Evolutionary conservation across 2,113 vertebrate genomes (phyloP), one percentile per base, ranked within the genome.

Genomic region (Theristicus caerulescens): DNA sequence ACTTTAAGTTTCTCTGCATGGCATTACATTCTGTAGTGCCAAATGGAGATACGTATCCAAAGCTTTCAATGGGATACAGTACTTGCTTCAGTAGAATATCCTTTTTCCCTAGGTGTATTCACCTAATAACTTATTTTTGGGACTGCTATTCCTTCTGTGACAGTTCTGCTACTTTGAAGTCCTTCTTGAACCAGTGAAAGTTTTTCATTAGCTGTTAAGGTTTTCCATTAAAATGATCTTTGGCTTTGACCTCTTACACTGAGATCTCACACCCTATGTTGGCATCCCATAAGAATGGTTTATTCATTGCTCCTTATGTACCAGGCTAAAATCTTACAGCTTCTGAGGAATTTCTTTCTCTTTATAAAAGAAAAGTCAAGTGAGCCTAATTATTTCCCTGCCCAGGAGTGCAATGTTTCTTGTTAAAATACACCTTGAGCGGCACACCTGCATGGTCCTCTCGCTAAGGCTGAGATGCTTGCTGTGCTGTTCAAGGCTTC

Each of bases 111-210:
- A 54, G 10, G 4, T 88, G 13, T 40, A 49, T 69, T 95, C 44
- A 47, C 36, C 32, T 79, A 42, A 16, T 57, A 76, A 47, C 42
- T 54, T 49, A 25, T 76, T 66, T 74, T 47, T 40, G 27, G 54
- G 62, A 34, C 17, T 94, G 29, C n/a, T 86, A 3, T 83, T 94
- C n/a, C 87, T 69, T 93, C 84, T 71, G 42, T 93, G 78, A 76
- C 61, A 73, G 31, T 34, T 82, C 46, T 90, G 31, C 36, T 29
- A 32, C 42, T 97, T 93, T 82, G 47, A 93, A 95, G 52, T 94
- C 55, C 19, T 88, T n/a, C 94, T 95, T 94, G 83, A 93, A 79
- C 17, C 46, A 76, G n/a, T 38, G n/a, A 93, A 96, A 86, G 24
- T 38, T 74, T 46, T 94, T 88, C 65, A 26, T 57, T 67, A 79